Evolutionary conservation across 2,113 vertebrate species (phyloP).

Genomic region (Eudyptes chrysolophus): DNA sequence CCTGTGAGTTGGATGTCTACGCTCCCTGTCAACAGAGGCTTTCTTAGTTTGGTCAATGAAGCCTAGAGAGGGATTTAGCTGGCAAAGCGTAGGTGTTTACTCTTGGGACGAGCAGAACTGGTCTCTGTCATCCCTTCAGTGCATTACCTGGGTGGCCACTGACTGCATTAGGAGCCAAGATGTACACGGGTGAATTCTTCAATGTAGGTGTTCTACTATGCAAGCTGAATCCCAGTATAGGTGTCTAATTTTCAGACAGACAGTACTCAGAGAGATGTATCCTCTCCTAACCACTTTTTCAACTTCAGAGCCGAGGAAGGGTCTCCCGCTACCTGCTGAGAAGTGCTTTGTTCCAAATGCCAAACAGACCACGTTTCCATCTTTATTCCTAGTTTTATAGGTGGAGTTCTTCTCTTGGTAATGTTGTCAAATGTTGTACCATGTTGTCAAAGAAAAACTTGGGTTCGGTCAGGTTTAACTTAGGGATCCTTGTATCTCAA

Average conservation of each 20-base stretch:
- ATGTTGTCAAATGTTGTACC: neutral
- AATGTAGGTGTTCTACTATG: neutral
- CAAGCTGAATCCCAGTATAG: neutral
- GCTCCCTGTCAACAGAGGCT: neutral
- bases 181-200: fast-evolving
- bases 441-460: neutral
- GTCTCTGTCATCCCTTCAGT: neutral
- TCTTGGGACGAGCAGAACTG: neutral
- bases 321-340: neutral
- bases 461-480: neutral
- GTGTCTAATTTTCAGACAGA: neutral
- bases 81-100: too few relatives aligned
- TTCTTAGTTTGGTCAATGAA: neutral
- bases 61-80: neutral
- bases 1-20: neutral
- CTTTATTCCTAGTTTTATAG: neutral
- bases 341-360: neutral
- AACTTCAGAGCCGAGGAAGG: fast-evolving
- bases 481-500: neutral
- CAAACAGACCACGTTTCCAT: neutral
- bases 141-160: neutral
- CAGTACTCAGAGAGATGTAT: neutral
- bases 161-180: neutral
- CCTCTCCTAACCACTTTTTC: neutral
- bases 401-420: neutral